Conservation (phyloP, 2,797 vertebrate genomes). For the Vipera ursinii region DNA sequence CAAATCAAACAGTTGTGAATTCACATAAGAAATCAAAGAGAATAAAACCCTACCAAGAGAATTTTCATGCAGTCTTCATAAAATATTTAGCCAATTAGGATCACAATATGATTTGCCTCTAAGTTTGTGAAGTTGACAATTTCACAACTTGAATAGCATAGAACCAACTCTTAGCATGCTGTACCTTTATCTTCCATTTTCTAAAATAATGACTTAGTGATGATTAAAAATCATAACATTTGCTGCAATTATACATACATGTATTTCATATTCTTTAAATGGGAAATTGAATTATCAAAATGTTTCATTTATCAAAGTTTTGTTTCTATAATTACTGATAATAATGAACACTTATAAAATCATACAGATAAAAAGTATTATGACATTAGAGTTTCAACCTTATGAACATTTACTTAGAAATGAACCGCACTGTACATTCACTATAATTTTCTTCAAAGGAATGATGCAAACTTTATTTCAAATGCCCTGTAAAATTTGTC, state of each 20-base stretch:
- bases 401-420: background rate
- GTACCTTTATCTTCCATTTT: background rate
- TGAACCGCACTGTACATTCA: background rate
- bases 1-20: too few species aligned
- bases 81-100: background rate
- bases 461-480: background rate
- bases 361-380: background rate
- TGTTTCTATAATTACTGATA: background rate
- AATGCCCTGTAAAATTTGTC: background rate
- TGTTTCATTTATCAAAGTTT: background rate
- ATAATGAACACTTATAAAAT: background rate
- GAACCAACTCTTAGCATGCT: background rate
- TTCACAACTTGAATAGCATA: background rate
- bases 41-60: background rate
- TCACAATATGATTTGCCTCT: background rate
- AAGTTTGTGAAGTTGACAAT: background rate
- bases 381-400: background rate
- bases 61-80: background rate
- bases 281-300: background rate
- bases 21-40: background rate
- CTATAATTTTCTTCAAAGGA: background rate
- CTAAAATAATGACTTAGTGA: conserved; percentile 4
- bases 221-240: conserved; percentile 3
- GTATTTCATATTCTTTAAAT: background rate
- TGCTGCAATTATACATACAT: background rate